These are phyloP conservation scores for Neotragus pygmaeus DNA, from an alignment of 2,113 vertebrate genomes.

Conservation along the genomic window DNA sequence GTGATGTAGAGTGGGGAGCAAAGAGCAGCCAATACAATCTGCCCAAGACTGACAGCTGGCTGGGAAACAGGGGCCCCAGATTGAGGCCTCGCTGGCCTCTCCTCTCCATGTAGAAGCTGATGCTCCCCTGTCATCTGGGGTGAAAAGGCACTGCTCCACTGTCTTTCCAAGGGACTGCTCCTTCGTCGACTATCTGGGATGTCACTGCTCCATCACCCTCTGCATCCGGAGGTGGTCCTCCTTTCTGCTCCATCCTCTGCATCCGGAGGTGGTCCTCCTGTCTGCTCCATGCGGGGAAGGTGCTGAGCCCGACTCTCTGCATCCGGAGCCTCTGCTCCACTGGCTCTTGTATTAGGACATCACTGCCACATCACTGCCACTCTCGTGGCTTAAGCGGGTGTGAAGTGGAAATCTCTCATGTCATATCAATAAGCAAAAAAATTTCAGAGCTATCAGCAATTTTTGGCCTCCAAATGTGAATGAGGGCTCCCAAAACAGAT, in stretches of 20 bases:
- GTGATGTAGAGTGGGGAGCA: neutral
- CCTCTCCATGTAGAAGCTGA: neutral
- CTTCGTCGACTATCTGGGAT: neutral
- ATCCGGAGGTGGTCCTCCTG: neutral
- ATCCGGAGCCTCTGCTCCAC: neutral
- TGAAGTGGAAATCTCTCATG: neutral
- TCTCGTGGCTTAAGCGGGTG: neutral
- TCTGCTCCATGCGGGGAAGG: neutral
- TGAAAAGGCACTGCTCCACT: neutral
- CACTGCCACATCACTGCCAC: neutral
- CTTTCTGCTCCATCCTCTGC: neutral
- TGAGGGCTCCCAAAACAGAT: neutral
- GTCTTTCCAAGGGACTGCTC: neutral
- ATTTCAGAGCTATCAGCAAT: neutral
- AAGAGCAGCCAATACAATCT: neutral
- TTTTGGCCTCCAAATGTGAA: neutral
- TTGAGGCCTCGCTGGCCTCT: neutral
- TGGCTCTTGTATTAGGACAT: accelerated
- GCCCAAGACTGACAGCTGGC: neutral
- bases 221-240: neutral
- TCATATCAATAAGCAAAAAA: neutral
- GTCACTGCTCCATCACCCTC: neutral
- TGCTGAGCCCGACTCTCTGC: neutral
- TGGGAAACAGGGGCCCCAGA: neutral
- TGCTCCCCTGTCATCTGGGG: neutral